phyloP scores from a whole-genome alignment of 2,888 invertebrate genomes.

The Andrena haemorrhoa region DNA sequence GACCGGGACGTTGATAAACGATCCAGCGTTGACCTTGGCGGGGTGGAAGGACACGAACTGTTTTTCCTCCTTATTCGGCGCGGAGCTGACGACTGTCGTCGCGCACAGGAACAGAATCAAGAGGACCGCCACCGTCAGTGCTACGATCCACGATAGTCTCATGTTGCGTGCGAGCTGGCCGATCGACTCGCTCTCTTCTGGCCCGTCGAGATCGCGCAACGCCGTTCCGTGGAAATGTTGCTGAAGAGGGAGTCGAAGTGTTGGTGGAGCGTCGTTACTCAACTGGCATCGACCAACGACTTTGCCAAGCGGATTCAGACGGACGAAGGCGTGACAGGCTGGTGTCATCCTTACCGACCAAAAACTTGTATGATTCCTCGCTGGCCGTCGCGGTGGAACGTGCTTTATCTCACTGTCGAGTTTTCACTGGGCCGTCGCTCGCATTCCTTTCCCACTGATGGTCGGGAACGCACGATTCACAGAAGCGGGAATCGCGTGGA shows the following conservation, averaged over 20 bases:
- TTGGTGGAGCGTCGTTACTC: slow-evolving; percentile 1
- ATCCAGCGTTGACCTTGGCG: slow-evolving; percentile 62
- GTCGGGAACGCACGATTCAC: slow-evolving; percentile 7
- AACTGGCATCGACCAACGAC: not conserved
- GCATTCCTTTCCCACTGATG: not conserved
- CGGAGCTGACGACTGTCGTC: slow-evolving; percentile 37
- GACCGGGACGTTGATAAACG: slow-evolving; percentile 78
- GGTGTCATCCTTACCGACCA: not conserved
- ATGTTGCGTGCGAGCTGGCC: slow-evolving; percentile 47
- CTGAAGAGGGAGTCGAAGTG: not conserved
- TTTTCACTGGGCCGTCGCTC: not conserved
- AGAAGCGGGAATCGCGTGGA: slow-evolving; percentile 31
- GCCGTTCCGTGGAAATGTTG: not conserved
- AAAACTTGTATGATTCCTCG: slow-evolving; percentile 9
- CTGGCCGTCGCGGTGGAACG: slow-evolving; percentile 3
- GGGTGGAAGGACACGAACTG: slow-evolving; percentile 70
- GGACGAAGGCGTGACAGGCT: not conserved
- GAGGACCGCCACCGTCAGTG: slow-evolving; percentile 50
- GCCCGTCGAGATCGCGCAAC: not conserved
- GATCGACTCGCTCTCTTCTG: not conserved
- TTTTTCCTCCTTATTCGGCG: slow-evolving; percentile 47
- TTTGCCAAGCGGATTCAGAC: not conserved
- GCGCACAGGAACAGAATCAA: slow-evolving; percentile 24
- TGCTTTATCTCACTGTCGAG: slow-evolving; percentile 24
- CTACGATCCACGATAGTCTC: slow-evolving; percentile 63